Percentiles rank a stretch among this genome's conserved stretches.
Evolutionary conservation across 92 coral and sea anemone genomes (phyloP).

Genomic region (Parazoanthus darwini): DNA sequence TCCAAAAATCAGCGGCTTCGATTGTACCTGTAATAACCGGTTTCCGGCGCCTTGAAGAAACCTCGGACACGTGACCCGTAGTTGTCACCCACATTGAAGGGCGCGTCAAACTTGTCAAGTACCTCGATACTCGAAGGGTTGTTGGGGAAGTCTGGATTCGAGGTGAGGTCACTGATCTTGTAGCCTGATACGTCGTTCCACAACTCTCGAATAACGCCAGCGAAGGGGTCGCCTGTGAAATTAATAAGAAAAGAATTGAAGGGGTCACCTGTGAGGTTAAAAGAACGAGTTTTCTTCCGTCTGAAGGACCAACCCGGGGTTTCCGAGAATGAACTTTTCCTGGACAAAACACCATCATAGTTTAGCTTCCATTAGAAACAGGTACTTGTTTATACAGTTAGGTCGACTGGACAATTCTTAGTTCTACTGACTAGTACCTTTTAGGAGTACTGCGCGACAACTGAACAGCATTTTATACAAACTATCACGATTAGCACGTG

Average conservation of each 20-base stretch:
- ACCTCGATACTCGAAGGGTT: constrained; percentile 97
- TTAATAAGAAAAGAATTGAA: background rate
- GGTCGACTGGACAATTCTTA: too few relatives aligned
- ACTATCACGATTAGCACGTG: too few relatives aligned
- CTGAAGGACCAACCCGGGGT: too few relatives aligned
- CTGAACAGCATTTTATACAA: too few relatives aligned
- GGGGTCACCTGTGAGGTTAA: constrained; percentile 67
- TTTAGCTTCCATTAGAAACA: too few relatives aligned
- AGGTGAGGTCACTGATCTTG: constrained; percentile 89
- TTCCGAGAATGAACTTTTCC: too few relatives aligned
- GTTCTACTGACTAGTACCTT: too few relatives aligned
- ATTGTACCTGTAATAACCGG: constrained; percentile 81
- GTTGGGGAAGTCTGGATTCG: constrained; percentile 97
- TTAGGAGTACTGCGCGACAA: too few relatives aligned
- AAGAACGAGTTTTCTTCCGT: too few relatives aligned
- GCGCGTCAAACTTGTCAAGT: constrained; percentile 98
- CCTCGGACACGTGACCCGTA: constrained; percentile 96
- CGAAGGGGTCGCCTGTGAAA: constrained; percentile 84
- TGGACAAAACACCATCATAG: too few relatives aligned
- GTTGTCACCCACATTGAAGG: constrained; percentile 91
- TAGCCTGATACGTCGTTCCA: constrained; percentile 98
- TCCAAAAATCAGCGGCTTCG: background rate
- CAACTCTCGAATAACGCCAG: constrained; percentile 95
- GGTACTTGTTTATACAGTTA: too few relatives aligned
- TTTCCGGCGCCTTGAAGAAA: constrained; percentile 94